phyloP scores from a whole-genome alignment of 2,113 vertebrate species.

The Phalacrocorax carbo region DNA sequence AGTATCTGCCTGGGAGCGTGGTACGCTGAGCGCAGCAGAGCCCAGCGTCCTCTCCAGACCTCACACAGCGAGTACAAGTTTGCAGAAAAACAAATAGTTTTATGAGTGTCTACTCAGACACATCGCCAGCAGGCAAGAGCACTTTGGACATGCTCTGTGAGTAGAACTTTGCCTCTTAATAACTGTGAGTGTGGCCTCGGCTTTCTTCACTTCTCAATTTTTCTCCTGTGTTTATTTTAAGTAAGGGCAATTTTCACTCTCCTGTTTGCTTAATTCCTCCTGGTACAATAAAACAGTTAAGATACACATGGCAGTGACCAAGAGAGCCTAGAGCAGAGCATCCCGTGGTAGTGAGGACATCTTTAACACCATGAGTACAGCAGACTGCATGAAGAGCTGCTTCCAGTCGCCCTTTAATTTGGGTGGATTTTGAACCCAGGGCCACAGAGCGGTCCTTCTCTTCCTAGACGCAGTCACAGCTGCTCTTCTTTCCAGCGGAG shows the following conservation, averaged over 20 bases:
- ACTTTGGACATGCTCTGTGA: neutral
- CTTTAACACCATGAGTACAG: neutral
- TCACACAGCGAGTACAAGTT: conserved; percentile 20
- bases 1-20: fast-evolving
- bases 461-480: neutral
- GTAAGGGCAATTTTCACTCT: neutral
- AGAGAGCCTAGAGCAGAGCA: neutral
- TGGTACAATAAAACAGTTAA: neutral
- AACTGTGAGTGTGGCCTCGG: neutral
- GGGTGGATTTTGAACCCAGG: neutral
- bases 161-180: neutral
- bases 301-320: neutral
- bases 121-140: neutral
- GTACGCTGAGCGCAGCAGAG: fast-evolving
- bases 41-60: conserved; percentile 27
- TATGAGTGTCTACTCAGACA: neutral
- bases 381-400: neutral
- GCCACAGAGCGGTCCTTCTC: neutral
- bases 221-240: conserved; percentile 45
- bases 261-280: neutral
- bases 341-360: neutral
- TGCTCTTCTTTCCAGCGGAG: neutral
- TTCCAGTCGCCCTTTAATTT: neutral
- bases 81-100: conserved; percentile 18
- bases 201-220: conserved; percentile 1